Evolutionary conservation across 1,140 invertebrate species (phyloP), one percentile per base, ranked within the genome.

Genomic region (Proctacanthus coquilletti): DNA sequence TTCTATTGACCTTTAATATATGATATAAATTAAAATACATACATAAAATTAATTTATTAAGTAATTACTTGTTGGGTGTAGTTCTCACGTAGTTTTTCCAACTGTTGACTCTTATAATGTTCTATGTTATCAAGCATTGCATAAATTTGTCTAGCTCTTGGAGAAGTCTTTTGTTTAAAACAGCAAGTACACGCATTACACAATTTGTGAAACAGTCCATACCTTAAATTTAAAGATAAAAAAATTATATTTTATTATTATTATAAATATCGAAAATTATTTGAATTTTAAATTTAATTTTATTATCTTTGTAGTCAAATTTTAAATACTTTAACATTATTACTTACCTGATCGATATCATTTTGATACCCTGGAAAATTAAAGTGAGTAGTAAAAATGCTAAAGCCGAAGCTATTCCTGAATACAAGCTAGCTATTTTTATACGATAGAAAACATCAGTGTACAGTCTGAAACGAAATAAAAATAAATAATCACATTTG

Each of bases 91-190:
- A 95, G 63, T 44, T 79, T 72, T 54, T 89, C 85, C 39, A 93
- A 62, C 52, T 93, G 87, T 51, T 81, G 80, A 42, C 77, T 78
- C 60, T 88, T 89, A 59, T 91, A 88, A 36, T 79, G 76, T 57
- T 93, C 87, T 42, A 93, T 85, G 54, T 78, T 86, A 51, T 93
- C 86, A 44, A 91, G 61, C 74, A 85, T 80, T 39, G 74, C 75
- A 50, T 80, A 82, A 33, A 93, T 80, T 55, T 92, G 85, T 31
- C 76, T 71, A 6, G 80, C 75, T 34, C 81, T 68, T 3, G 84
- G 81, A 6, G 80, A 80, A 18, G 72, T 68, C 6, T 72, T 70
- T n/a, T n/a, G n/a, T n/a, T n/a, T n/a, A n/a, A n/a, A 69, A 48
- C 82, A 86, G 52, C 74, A 79, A 45, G 70, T 69, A 56, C 68